Evolutionary conservation across 2,888 invertebrate genomes (phyloP).

Genomic region (Carpatolechia fugitivella): DNA sequence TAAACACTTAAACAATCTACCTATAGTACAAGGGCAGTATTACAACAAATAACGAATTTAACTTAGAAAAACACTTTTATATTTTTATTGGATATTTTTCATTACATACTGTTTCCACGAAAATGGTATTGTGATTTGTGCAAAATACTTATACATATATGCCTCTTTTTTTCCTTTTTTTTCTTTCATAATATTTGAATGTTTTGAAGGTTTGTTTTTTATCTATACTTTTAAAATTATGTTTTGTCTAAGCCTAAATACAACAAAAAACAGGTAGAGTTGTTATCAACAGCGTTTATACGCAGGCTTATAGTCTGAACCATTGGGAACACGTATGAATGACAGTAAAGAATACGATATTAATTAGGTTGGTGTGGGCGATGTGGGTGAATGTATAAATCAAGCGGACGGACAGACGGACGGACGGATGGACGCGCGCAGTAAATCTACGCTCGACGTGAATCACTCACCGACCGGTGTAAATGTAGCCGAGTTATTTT

Average conservation of each 20-base stretch:
- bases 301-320: background rate
- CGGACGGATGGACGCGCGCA: conserved; percentile 44
- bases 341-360: conserved; percentile 32
- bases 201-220: too few relatives aligned
- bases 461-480: conserved; percentile 49
- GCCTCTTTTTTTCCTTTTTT: too few relatives aligned
- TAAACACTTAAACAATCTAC: background rate
- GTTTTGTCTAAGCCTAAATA: background rate
- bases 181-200: too few relatives aligned
- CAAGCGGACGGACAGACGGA: conserved; percentile 39
- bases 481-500: conserved; percentile 23
- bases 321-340: conserved; percentile 10
- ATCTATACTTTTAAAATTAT: too few relatives aligned
- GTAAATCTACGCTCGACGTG: conserved; percentile 56
- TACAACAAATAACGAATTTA: too few relatives aligned
- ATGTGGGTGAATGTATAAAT: conserved; percentile 55
- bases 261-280: background rate
- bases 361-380: conserved; percentile 39
- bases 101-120: too few relatives aligned
- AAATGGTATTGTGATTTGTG: too few relatives aligned
- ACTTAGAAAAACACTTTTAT: too few relatives aligned
- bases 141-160: too few relatives aligned
- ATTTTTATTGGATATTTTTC: too few relatives aligned
- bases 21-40: background rate
- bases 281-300: too few relatives aligned